Conservation (phyloP, 2,797 vertebrate species). For the Tenualosa ilisha region DNA sequence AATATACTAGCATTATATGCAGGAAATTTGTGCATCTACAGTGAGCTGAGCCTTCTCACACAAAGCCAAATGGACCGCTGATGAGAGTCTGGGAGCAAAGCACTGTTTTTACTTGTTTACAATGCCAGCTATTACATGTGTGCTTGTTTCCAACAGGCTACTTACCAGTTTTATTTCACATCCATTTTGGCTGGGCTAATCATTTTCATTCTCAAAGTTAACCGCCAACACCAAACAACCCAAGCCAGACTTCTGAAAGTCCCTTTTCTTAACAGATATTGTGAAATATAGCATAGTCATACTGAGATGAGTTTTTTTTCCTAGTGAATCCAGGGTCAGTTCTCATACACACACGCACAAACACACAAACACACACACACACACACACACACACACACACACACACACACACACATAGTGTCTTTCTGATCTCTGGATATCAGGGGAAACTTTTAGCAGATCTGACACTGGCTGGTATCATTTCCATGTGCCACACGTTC, state of each 20-base stretch:
- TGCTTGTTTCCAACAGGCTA: neutral
- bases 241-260: neutral
- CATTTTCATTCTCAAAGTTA: neutral
- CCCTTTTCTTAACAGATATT: neutral
- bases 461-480: constrained; percentile 15
- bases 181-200: neutral
- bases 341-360: neutral
- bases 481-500: constrained; percentile 25
- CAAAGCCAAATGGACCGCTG: neutral
- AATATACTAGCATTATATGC: too few species aligned
- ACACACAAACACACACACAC: neutral
- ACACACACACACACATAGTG: constrained; percentile 19
- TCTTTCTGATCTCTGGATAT: constrained; percentile 31
- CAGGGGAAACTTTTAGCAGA: constrained; percentile 5
- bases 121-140: neutral
- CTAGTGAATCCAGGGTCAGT: neutral
- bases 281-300: neutral
- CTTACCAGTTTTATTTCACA: neutral
- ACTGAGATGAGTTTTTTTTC: neutral
- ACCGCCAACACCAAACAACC: neutral
- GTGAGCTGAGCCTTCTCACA: neutral
- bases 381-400: neutral
- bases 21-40: neutral
- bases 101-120: neutral
- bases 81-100: neutral